Evolutionary conservation across 2,797 vertebrate species (phyloP).

Genomic region (Melanotaenia parkinsoni): DNA sequence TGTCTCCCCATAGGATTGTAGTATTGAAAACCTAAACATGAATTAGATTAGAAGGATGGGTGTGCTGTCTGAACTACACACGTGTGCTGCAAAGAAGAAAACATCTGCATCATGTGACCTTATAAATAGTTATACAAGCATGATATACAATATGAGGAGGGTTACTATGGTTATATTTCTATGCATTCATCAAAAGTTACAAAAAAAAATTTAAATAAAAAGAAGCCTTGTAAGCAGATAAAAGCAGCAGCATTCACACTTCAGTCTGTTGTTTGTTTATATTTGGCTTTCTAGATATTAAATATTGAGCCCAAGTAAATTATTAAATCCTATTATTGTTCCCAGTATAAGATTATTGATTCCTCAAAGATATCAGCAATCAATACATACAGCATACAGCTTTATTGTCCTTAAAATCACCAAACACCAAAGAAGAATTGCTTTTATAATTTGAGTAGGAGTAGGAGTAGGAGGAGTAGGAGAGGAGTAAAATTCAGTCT

Average conservation of each 20-base stretch:
- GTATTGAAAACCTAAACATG: background rate
- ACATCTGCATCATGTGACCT: background rate
- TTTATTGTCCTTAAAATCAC: background rate
- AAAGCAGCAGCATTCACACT: slow-evolving; percentile 5
- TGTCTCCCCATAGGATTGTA: slow-evolving; percentile 2
- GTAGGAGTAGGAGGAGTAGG: too few relatives aligned
- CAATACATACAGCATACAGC: background rate
- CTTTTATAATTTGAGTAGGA: background rate
- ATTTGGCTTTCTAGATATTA: background rate
- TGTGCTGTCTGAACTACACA: slow-evolving; percentile 8
- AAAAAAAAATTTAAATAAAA: slow-evolving; percentile 23
- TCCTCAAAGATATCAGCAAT: background rate
- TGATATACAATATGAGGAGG: background rate
- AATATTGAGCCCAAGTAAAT: background rate
- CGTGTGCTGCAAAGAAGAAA: background rate
- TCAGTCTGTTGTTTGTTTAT: slow-evolving; percentile 1
- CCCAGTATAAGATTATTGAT: background rate
- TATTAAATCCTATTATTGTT: background rate
- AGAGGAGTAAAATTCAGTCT: background rate
- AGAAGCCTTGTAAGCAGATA: slow-evolving; percentile 22
- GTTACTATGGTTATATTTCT: slow-evolving; percentile 36
- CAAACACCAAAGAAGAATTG: background rate
- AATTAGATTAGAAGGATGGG: background rate
- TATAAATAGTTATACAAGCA: background rate
- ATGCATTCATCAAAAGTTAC: slow-evolving; percentile 25